These are phyloP conservation scores for Hymenochirus boettgeri DNA, from an alignment of 2,113 vertebrate genomes.

Conservation along the genomic window DNA sequence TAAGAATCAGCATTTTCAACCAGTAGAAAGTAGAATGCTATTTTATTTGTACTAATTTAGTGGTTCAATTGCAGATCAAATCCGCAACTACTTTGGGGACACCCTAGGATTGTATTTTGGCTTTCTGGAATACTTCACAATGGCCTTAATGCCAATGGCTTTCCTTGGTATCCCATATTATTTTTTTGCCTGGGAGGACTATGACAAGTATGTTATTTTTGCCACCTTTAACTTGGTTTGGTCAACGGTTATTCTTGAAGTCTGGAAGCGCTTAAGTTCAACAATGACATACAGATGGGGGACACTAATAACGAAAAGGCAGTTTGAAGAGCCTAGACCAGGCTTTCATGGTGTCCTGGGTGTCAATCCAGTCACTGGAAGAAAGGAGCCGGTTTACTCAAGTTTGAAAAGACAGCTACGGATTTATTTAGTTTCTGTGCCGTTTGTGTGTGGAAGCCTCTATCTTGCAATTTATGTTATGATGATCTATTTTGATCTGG, in stretches of 20 bases:
- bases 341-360: constrained; percentile 89
- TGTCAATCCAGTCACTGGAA: constrained; percentile 80
- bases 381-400: constrained; percentile 82
- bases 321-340: constrained; percentile 90
- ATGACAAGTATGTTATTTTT: constrained; percentile 90
- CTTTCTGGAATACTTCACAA: constrained; percentile 91
- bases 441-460: constrained; percentile 89
- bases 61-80: constrained; percentile 64
- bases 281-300: constrained; percentile 83
- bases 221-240: constrained; percentile 89
- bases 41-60: too few relatives aligned
- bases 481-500: constrained; percentile 95
- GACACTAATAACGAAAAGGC: constrained; percentile 82
- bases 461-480: constrained; percentile 84
- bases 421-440: constrained; percentile 88
- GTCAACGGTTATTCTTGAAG: constrained; percentile 89
- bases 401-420: constrained; percentile 78
- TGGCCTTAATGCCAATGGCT: constrained; percentile 90
- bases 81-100: constrained; percentile 87
- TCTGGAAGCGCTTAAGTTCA: constrained; percentile 88
- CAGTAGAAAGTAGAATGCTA: too few relatives aligned
- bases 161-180: constrained; percentile 90
- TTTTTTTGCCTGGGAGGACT: constrained; percentile 88
- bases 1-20: too few relatives aligned
- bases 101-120: constrained; percentile 90